These are phyloP conservation scores for Oedothorax gibbosus DNA, from an alignment of 1,140 invertebrate genomes.

Conservation along the genomic window DNA sequence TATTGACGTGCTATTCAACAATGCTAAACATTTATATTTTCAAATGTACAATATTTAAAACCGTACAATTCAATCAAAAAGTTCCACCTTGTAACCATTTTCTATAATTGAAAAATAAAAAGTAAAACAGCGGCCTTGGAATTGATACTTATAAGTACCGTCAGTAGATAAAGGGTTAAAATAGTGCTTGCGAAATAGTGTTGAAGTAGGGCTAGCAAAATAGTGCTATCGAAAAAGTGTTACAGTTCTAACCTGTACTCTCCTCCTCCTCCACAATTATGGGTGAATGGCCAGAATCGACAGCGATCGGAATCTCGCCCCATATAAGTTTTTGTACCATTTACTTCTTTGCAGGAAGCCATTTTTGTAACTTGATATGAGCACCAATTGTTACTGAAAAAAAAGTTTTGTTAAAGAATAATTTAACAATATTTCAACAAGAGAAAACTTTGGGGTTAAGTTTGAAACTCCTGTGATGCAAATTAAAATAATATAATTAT, in stretches of 20 bases:
- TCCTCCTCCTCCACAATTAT: slow-evolving; percentile 25
- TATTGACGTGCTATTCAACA: too few species aligned
- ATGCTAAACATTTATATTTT: too few species aligned
- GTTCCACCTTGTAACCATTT: too few species aligned
- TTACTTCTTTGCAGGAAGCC: slow-evolving; percentile 44
- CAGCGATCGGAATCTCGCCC: slow-evolving; percentile 40
- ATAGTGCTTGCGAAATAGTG: too few species aligned
- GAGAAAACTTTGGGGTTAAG: background rate
- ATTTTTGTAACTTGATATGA: slow-evolving; percentile 44
- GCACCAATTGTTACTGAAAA: slow-evolving; percentile 53
- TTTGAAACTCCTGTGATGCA: background rate
- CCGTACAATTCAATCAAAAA: too few species aligned
- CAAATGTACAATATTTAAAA: too few species aligned
- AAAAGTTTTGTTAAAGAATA: background rate
- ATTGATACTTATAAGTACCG: too few species aligned
- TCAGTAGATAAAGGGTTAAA: too few species aligned
- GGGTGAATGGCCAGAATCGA: slow-evolving; percentile 50
- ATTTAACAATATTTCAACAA: background rate
- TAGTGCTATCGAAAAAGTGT: too few species aligned
- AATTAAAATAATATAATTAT: background rate
- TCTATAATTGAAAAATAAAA: too few species aligned
- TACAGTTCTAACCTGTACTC: background rate
- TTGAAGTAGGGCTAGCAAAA: too few species aligned
- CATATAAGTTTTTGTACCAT: slow-evolving; percentile 54
- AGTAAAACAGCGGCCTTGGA: too few species aligned